Conservation (phyloP, 2,888 invertebrate species). For the Tromatobia lineatoria region DNA sequence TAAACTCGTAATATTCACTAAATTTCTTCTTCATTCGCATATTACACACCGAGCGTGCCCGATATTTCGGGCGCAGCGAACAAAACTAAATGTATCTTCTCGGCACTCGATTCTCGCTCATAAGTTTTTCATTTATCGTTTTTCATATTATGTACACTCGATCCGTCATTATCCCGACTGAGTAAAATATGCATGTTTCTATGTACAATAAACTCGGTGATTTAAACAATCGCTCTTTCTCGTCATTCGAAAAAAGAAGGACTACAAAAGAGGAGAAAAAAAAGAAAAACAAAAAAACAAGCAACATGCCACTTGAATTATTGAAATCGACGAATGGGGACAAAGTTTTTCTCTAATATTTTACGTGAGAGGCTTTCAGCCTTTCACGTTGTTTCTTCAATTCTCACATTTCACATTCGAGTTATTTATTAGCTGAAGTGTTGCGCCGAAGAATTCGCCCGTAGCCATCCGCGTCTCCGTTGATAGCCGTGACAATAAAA, state of each 20-base stretch:
- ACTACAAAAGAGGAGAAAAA: neutral
- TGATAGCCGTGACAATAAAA: conserved; percentile 24
- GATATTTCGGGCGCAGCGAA: neutral
- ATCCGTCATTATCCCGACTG: conserved; percentile 65
- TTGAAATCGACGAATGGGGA: conserved; percentile 70
- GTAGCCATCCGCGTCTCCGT: conserved; percentile 49
- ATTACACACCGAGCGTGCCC: conserved; percentile 39
- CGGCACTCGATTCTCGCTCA: conserved; percentile 46
- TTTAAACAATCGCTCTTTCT: conserved; percentile 73
- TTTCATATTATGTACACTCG: conserved; percentile 57
- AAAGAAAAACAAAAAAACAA: conserved; percentile 69
- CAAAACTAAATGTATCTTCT: conserved; percentile 41
- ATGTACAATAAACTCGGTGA: conserved; percentile 80
- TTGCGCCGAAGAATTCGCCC: conserved; percentile 17
- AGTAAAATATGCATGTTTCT: conserved; percentile 79
- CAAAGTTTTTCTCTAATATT: conserved; percentile 4
- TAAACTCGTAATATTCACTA: conserved; percentile 47
- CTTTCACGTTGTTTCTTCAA: neutral
- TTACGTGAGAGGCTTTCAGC: neutral
- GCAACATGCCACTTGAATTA: conserved; percentile 76
- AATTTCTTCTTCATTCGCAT: conserved; percentile 50
- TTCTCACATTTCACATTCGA: conserved; percentile 18
- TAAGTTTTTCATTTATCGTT: conserved; percentile 40
- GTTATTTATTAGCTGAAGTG: conserved; percentile 11
- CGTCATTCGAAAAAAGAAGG: conserved; percentile 1